These are phyloP conservation scores for Carlito syrichta DNA, from an alignment of 2,113 vertebrate species.

Conservation along the genomic window DNA sequence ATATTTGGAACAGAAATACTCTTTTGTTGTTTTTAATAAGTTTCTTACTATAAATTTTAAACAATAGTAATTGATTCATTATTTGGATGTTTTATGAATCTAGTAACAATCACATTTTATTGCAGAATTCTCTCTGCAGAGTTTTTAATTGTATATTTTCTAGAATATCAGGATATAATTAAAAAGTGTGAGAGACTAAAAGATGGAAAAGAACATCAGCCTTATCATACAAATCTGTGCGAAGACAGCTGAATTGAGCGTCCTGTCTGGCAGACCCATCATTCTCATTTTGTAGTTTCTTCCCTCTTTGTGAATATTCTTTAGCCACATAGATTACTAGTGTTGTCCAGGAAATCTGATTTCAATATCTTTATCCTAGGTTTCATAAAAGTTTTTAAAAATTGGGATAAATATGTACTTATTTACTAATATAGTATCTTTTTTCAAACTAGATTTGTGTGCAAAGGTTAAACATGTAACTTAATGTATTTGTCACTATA, in stretches of 20 bases:
- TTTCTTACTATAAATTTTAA: slow-evolving; percentile 59
- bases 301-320: background rate
- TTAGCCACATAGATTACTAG: background rate
- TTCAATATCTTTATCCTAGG: background rate
- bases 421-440: background rate
- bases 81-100: slow-evolving; percentile 24
- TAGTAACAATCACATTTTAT: background rate
- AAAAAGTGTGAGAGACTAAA: background rate
- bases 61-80: background rate
- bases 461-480: background rate
- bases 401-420: background rate
- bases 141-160: slow-evolving; percentile 18
- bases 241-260: background rate
- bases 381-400: slow-evolving; percentile 23
- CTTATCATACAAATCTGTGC: background rate
- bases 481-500: background rate
- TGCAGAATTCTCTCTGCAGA: background rate
- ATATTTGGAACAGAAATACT: background rate
- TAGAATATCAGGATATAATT: background rate
- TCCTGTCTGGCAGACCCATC: background rate
- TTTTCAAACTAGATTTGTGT: slow-evolving; percentile 31
- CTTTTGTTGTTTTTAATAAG: slow-evolving; percentile 9
- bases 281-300: background rate
- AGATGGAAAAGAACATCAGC: background rate
- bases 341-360: background rate